Evolutionary conservation across 2,888 invertebrate genomes (phyloP).

Genomic region (Ophion obscuratus): DNA sequence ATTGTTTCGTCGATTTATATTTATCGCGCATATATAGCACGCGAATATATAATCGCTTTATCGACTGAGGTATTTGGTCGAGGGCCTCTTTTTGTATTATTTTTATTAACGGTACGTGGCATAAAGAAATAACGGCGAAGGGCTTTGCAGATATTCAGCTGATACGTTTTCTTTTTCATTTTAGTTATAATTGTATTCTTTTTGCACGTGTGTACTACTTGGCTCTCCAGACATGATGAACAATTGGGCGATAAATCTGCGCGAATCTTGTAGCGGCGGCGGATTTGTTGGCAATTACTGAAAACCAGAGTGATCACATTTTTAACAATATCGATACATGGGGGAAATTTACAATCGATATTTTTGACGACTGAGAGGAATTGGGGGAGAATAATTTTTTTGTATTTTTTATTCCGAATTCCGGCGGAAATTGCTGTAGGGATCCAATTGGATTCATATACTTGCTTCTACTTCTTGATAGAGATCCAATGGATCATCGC

Average conservation of each 20-base stretch:
- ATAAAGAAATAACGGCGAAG: not conserved
- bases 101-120: constrained; percentile 4
- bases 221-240: not conserved
- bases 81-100: not conserved
- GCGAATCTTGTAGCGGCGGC: not conserved
- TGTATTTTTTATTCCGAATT: too few relatives aligned
- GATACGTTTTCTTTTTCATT: not conserved
- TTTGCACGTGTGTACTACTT: not conserved
- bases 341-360: not conserved
- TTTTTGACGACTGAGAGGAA: not conserved
- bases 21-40: constrained; percentile 26
- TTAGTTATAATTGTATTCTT: not conserved
- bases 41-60: constrained; percentile 32
- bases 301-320: not conserved
- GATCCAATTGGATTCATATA: too few relatives aligned
- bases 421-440: too few relatives aligned
- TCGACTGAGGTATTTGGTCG: constrained; percentile 1
- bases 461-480: too few relatives aligned
- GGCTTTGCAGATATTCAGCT: not conserved
- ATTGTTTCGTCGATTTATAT: constrained; percentile 56
- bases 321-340: not conserved
- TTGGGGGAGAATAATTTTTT: not conserved
- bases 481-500: too few relatives aligned
- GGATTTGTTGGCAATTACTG: not conserved
- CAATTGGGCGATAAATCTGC: not conserved